phyloP scores from a whole-genome alignment of 2,113 vertebrate genomes.

The Crypturellus undulatus region DNA sequence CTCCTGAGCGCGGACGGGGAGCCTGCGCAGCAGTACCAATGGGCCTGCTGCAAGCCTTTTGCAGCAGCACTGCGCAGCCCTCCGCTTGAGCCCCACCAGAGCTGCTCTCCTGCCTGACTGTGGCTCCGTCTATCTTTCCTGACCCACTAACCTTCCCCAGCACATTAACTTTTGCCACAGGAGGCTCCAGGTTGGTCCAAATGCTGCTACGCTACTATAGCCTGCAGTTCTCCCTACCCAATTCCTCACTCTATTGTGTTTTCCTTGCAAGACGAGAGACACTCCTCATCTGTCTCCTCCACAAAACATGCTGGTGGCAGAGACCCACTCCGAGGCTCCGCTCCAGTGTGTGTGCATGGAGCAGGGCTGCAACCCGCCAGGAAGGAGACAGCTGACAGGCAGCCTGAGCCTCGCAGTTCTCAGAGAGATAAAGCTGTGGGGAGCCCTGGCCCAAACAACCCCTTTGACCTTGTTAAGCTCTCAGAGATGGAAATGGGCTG shows the following conservation, averaged over 20 bases:
- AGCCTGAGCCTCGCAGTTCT: constrained; percentile 52
- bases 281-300: not conserved
- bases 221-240: not conserved
- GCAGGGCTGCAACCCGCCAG: not conserved
- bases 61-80: fast-evolving
- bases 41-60: not conserved
- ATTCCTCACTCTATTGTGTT: no score
- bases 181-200: not conserved
- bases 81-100: fast-evolving
- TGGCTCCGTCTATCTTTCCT: fast-evolving
- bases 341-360: not conserved
- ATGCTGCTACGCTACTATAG: not conserved
- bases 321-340: not conserved
- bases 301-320: not conserved
- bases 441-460: not conserved
- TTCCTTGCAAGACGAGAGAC: not conserved
- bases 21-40: not conserved
- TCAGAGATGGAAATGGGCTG: not conserved
- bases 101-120: fast-evolving
- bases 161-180: not conserved
- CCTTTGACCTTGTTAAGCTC: constrained; percentile 60
- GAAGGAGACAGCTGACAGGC: constrained; percentile 42
- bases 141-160: not conserved
- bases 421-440: constrained; percentile 79
- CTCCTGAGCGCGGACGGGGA: not conserved